Base-by-base conservation (phyloP, 1,140 invertebrate species). In the Ptiloglossa arizonensis region DNA sequence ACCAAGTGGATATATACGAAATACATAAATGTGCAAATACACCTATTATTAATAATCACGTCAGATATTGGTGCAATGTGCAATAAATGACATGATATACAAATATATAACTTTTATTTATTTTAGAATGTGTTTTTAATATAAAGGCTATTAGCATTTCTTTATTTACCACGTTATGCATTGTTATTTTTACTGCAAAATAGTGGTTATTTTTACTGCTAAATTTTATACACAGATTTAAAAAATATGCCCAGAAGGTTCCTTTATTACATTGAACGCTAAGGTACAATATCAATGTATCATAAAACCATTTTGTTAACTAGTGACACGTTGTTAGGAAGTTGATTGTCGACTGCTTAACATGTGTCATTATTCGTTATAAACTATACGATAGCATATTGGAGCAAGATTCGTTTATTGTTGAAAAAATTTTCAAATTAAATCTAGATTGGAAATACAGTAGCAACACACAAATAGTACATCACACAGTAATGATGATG, bases 121-220 rank as follows among this genome's bases (percentile, higher is more conserved):
- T 62, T 22, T 35, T 8, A 60, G 1, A 46, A 70, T 29, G 0
- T n/a, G 19, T 19, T 38, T 48, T 52, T n/a, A 5, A 72, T 27
- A 41, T 41, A 54, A 44, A 38, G 2, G 2, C 35, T 32, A 8
- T 22, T 22, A 5, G 24, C 59, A 44, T 54, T 11, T 64, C 17
- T 41, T 73, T 54, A 57, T 32, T 59, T 29, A 57, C n/a, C 2
- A 48, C 1, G 11, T 27, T 35, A 35, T 57, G 1, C 19, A 50
- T 69, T 41, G 11, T 27, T 70, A 69, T 52, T 17, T 70, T 1
- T 76, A 70, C 22, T 19, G 24, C 22, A 60, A 76, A 59, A 22
- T 9, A 15, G 27, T 2, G 8, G 11, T 27, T 70, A 69, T 52
- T 17, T 70, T 1, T 76, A 70, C 22, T 19, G 24, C 22, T 2